These are phyloP conservation scores for Cyaniris semiargus DNA, from an alignment of 2,888 invertebrate genomes.

Conservation along the genomic window DNA sequence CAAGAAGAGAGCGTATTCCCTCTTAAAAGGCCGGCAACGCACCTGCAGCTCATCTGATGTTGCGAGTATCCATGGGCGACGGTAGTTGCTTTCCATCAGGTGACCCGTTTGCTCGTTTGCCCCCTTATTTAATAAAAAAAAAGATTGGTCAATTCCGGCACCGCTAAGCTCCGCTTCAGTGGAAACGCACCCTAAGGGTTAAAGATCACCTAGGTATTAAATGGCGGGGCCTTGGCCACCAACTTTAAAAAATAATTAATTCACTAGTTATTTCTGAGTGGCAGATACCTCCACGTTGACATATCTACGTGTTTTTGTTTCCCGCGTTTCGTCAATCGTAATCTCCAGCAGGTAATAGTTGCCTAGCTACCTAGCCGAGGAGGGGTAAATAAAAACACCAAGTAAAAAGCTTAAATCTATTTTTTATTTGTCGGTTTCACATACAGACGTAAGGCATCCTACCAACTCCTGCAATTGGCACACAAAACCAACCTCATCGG, in stretches of 20 bases:
- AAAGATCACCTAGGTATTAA: conserved; percentile 7
- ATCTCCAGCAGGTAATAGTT: too few relatives aligned
- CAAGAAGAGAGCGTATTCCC: too few relatives aligned
- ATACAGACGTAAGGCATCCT: conserved; percentile 77
- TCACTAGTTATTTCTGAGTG: background rate
- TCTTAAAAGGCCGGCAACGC: too few relatives aligned
- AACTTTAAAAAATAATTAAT: background rate
- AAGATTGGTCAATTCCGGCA: too few relatives aligned
- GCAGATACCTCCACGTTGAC: background rate
- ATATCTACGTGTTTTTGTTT: background rate
- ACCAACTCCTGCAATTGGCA: conserved; percentile 73
- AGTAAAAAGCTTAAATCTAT: conserved; percentile 76
- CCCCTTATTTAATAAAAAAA: too few relatives aligned
- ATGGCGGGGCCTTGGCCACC: background rate
- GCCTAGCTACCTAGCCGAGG: background rate
- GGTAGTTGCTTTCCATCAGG: too few relatives aligned
- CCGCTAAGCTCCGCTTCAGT: too few relatives aligned
- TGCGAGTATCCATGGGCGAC: too few relatives aligned
- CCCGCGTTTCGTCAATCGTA: background rate
- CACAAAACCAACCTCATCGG: conserved; percentile 65
- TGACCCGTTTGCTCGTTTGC: too few relatives aligned
- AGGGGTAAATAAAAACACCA: conserved; percentile 53
- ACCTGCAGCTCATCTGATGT: too few relatives aligned
- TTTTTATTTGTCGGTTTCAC: conserved; percentile 80
- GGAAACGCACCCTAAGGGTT: too few relatives aligned